Percentiles rank a stretch among this genome's conserved stretches.
These are phyloP conservation scores for Carollia perspicillata DNA, from an alignment of 2,113 vertebrate species.

Conservation along the genomic window DNA sequence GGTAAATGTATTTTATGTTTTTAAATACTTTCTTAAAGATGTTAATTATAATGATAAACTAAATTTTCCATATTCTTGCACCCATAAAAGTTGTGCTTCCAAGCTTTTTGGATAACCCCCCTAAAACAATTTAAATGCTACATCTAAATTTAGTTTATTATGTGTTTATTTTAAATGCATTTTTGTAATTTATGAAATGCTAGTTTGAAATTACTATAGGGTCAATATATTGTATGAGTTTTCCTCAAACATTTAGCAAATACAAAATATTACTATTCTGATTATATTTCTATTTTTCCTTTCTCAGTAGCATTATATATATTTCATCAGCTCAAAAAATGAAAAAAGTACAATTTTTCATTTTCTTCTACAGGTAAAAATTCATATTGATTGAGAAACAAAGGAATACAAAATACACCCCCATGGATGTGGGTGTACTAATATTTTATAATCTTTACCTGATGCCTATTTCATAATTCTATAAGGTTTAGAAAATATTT, in stretches of 20 bases:
- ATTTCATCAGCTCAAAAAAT: not conserved
- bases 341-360: not conserved
- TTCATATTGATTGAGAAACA: not conserved
- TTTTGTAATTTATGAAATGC: not conserved
- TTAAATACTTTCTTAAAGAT: not conserved
- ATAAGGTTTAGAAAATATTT: not conserved
- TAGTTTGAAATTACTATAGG: not conserved
- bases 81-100: not conserved
- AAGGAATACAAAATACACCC: accelerated
- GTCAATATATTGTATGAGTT: not conserved
- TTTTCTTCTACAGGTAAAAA: slow-evolving; percentile 12
- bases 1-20: not conserved
- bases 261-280: not conserved
- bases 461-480: not conserved
- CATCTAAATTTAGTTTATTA: not conserved
- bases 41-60: not conserved
- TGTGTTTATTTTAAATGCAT: not conserved
- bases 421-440: not conserved
- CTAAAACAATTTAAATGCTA: not conserved
- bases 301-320: not conserved
- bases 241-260: not conserved
- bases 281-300: not conserved
- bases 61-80: not conserved
- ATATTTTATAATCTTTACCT: not conserved
- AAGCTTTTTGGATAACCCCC: not conserved